Base-by-base conservation (phyloP, 2,797 vertebrate genomes). In the Setipinna tenuifilis region DNA sequence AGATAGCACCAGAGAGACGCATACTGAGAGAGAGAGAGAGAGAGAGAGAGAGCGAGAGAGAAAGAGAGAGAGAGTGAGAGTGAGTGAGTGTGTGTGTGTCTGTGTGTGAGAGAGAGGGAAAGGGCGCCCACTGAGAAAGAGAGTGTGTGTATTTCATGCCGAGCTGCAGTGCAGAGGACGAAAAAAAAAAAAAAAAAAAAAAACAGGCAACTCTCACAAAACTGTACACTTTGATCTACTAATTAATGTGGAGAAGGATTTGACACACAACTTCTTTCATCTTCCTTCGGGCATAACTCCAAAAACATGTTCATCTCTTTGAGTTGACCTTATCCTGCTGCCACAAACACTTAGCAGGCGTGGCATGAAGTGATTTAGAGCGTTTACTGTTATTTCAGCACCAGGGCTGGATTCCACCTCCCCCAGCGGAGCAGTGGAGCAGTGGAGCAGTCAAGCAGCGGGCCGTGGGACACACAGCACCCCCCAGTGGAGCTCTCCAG, bases 151-250 rank as follows among this genome's bases (percentile, higher is more conserved):
- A 31, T 78, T 21, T 44, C 31, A 78, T 78, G 71, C 71, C 35
- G 71, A 78, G 71, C 35, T 78, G 16, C 31, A 44, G 19, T 78
- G 14, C 4, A 10, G 31, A 78, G 16, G 17, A 25, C 28, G 12
- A 68, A 28, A 68, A 68, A 14, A 4, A 62, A 62, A 23, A 62
- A 25, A n/a, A 16, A n/a, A 61, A 35, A 44, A 78, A 78, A 44
- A 78, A 44, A 41, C 11, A 28, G 31, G 68, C 68, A 78, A 44
- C 35, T 78, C 71, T 78, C 71, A 78, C 71, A 21, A 78, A 78
- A 78, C 50, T 28, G 89, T 83, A 85, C 23, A 90, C 91, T 94
- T 94, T 95, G 92, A 95, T 95, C 92, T 91, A 84, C 84, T 94
- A 93, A 94, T 94, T 94, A 90, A 81, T 82, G 86, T 89, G 87